Conservation (phyloP, 2,888 invertebrate species). For the Cabera pusaria region DNA sequence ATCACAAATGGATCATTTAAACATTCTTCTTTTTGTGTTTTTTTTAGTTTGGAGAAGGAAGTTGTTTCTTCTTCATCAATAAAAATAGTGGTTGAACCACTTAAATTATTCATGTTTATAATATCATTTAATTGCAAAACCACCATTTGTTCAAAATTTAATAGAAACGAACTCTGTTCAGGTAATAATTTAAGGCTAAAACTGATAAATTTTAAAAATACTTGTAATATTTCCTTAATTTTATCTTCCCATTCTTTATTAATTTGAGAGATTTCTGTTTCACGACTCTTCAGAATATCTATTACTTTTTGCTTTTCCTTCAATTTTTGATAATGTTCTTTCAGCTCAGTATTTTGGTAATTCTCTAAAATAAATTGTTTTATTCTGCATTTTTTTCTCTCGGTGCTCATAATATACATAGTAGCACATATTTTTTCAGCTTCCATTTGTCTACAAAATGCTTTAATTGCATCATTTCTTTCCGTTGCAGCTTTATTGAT, state of each 20-base stretch:
- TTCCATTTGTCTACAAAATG: slow-evolving; percentile 60
- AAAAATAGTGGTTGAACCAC: no score
- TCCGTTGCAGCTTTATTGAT: slow-evolving; percentile 52
- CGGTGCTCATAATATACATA: slow-evolving; percentile 71
- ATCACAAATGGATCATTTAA: slow-evolving; percentile 59
- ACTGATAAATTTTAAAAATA: slow-evolving; percentile 71
- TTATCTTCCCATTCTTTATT: slow-evolving; percentile 68
- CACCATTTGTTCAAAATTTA: slow-evolving; percentile 71
- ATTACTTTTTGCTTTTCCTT: slow-evolving; percentile 52
- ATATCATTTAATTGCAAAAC: slow-evolving; percentile 71
- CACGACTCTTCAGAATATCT: slow-evolving; percentile 44
- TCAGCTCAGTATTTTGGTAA: slow-evolving; percentile 51
- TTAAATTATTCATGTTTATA: no score
- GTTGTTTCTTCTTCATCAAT: no score
- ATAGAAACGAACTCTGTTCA: slow-evolving; percentile 67
- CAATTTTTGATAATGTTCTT: slow-evolving; percentile 53
- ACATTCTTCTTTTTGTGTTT: slow-evolving; percentile 38
- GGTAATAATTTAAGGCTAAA: slow-evolving; percentile 68
- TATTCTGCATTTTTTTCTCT: slow-evolving; percentile 71
- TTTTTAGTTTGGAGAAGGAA: slow-evolving; percentile 41
- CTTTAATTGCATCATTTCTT: slow-evolving; percentile 63
- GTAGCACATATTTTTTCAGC: slow-evolving; percentile 61
- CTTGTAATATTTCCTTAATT: slow-evolving; percentile 60
- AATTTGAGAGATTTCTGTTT: slow-evolving; percentile 49
- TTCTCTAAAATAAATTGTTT: slow-evolving; percentile 61